A percentile compares a stretch with the other conserved stretches of the same genome.
Evolutionary conservation across 2,113 vertebrate genomes (phyloP).

Genomic region (Pseudorhombus dupliciocellatus): DNA sequence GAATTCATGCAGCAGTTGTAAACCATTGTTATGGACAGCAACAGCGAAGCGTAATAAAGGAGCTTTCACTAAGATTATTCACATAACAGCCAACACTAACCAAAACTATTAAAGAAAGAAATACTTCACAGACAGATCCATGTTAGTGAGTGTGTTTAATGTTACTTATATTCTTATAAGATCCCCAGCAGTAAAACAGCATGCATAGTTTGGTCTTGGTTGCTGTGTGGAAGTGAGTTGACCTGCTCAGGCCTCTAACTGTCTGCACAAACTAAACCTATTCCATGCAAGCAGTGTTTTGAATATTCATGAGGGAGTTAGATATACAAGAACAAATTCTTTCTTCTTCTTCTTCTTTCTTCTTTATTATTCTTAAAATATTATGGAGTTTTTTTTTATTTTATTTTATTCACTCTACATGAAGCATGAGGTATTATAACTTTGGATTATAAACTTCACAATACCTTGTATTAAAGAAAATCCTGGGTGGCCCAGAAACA

Average conservation of each 20-base stretch:
- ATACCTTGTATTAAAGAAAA: neutral
- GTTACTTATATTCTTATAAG: neutral
- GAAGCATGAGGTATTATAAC: neutral
- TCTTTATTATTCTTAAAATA: slow-evolving; percentile 2
- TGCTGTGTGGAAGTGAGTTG: no score
- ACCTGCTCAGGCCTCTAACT: neutral
- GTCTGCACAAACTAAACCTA: neutral
- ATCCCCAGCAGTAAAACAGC: neutral
- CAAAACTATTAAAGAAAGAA: no score
- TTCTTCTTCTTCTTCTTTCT: no score
- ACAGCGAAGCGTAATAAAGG: neutral
- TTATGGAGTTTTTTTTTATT: neutral
- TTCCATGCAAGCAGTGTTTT: neutral
- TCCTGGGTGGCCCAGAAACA: neutral
- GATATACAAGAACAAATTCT: neutral
- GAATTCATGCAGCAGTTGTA: neutral
- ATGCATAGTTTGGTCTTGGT: neutral
- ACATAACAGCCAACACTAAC: neutral
- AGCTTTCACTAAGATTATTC: neutral
- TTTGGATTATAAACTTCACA: slow-evolving; percentile 7
- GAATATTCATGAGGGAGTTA: neutral
- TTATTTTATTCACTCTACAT: neutral
- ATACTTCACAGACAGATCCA: neutral
- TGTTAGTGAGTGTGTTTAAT: neutral
- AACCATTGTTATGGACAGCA: neutral